Base-by-base conservation (phyloP, 2,113 vertebrate genomes). In the Trinectes maculatus region DNA sequence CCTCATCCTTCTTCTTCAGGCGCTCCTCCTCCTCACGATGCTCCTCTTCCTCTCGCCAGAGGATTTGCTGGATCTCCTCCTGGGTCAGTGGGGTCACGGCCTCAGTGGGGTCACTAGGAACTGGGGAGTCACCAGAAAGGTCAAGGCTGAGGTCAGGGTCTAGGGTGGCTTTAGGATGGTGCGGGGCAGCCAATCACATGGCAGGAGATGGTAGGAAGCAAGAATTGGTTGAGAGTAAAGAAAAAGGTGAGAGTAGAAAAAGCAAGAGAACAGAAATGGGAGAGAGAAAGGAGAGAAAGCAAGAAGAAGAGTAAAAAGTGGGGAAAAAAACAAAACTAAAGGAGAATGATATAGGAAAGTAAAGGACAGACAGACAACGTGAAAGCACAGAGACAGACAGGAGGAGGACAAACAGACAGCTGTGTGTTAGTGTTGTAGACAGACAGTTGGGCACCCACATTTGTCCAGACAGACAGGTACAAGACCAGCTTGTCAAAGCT, bases 101-200 rank as follows among this genome's bases (percentile, higher is more conserved):
- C 1, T 74, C 71, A 2, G 60, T 66, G 0, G 77, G 79, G 65
- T 94, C 88, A 6, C 54, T 93, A 81, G 89, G 90, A 60, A 92
- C 93, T 92, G 94, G 90, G 83, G 92, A 94, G 86, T 97, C 92
- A 71, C 94, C 96, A 90, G 95, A 97, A 77, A 93, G 59, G 77
- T 95, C 93, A 78, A 86, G 90, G 87, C 85, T 76, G 79, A 93
- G 63, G 82, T 95, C 91, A 74, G 85, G 86, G 77, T 86, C 79
- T 86, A 24, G 53, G 49, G 24, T 16, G 36, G 48, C 40, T 28
- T 1, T 34, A n/a, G 24, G 40, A 80, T 53, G 84, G 58, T 70
- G 25, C 37, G 60, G 48, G 84, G 55, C 57, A 49, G 63, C 64
- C 84, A 86, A 72, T 65, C 55, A 55, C 60, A 33, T 40, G 37